phyloP scores from a whole-genome alignment of 1,140 invertebrate genomes.

The Rhizoglyphus robini region DNA sequence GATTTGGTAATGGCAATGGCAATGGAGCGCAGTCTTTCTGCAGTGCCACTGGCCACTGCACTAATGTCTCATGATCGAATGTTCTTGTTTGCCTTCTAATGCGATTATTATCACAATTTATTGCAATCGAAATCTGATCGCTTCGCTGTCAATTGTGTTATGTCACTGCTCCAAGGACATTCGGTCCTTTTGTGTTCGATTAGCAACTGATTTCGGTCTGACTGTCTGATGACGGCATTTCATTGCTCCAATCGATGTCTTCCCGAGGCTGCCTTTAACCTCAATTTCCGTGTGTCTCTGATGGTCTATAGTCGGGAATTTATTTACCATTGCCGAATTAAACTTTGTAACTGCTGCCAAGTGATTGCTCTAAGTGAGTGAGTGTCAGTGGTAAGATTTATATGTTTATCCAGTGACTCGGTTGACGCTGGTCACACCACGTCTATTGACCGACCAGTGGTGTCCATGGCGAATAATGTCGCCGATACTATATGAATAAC shows the following conservation, averaged over 20 bases:
- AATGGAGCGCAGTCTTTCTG: background rate
- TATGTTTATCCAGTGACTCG: background rate
- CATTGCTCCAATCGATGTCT: too few relatives aligned
- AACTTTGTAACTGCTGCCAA: background rate
- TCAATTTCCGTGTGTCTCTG: too few relatives aligned
- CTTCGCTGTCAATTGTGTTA: background rate
- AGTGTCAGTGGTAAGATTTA: background rate
- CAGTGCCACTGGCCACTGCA: too few relatives aligned
- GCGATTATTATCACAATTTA: conserved; percentile 15
- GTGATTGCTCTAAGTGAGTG: too few relatives aligned
- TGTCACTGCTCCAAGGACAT: too few relatives aligned
- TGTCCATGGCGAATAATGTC: too few relatives aligned
- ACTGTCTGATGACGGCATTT: too few relatives aligned
- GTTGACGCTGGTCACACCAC: background rate
- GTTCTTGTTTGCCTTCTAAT: conserved; percentile 1
- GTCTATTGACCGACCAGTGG: background rate
- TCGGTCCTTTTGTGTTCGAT: too few relatives aligned
- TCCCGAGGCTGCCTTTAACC: too few relatives aligned
- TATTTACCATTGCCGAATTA: too few relatives aligned
- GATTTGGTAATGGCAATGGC: background rate
- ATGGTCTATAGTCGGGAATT: too few relatives aligned
- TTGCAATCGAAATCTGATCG: conserved; percentile 13
- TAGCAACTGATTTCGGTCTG: too few relatives aligned
- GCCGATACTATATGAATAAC: background rate
- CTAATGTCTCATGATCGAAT: background rate